Evolutionary conservation across 2,888 invertebrate species (phyloP).

Genomic region (Lycia hirtaria): DNA sequence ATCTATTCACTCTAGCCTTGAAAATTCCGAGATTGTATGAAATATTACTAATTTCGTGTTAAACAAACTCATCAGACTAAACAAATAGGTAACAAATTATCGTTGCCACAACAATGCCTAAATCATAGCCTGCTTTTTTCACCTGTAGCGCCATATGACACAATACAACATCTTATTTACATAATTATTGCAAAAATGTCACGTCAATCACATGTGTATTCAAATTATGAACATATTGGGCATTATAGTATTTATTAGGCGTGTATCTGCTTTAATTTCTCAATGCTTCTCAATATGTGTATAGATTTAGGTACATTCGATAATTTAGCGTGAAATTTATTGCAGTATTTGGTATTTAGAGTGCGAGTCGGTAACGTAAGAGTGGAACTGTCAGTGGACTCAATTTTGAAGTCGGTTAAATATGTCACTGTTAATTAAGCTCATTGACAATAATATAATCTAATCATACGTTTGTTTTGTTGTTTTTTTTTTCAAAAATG

Average conservation of each 20-base stretch:
- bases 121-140: conserved; percentile 16
- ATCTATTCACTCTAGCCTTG: too few species aligned
- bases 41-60: neutral
- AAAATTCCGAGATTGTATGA: too few species aligned
- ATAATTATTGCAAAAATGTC: conserved; percentile 52
- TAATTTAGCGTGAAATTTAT: neutral
- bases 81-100: conserved; percentile 4
- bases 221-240: conserved; percentile 15
- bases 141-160: conserved; percentile 15
- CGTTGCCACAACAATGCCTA: neutral
- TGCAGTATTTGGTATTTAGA: neutral
- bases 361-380: too few species aligned
- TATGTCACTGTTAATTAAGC: too few species aligned
- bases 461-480: too few species aligned
- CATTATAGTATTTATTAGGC: conserved; percentile 7
- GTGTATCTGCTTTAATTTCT: conserved; percentile 8
- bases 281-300: neutral
- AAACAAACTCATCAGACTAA: neutral
- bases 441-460: too few species aligned
- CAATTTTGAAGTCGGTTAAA: too few species aligned
- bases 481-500: too few species aligned
- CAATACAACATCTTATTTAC: conserved; percentile 31
- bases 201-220: conserved; percentile 53
- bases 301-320: neutral
- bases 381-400: too few species aligned